phyloP scores from a whole-genome alignment of 2,888 invertebrate species.

The Peribatodes rhomboidaria region DNA sequence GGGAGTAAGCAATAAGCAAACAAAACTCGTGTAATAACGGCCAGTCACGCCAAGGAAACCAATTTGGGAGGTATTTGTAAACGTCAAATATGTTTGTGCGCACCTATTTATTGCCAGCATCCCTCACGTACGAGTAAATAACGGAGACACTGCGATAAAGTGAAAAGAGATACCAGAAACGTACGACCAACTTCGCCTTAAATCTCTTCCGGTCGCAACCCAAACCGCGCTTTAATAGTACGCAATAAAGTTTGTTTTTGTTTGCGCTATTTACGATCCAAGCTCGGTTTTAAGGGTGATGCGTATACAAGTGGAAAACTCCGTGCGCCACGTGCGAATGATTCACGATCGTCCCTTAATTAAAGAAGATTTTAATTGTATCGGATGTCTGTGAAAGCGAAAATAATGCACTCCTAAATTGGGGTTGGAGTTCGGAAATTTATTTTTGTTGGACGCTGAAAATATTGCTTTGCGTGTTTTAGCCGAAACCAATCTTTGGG shows the following conservation, averaged over 20 bases:
- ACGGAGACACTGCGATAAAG: conserved; percentile 84
- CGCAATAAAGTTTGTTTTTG: conserved; percentile 66
- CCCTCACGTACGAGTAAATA: conserved; percentile 86
- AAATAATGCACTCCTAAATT: conserved; percentile 87
- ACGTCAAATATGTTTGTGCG: conserved; percentile 85
- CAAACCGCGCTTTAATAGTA: conserved; percentile 61
- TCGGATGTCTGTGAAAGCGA: conserved; percentile 86
- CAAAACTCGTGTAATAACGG: conserved; percentile 78
- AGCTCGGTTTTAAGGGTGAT: conserved; percentile 66
- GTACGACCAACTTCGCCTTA: conserved; percentile 68
- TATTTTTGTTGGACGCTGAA: conserved; percentile 75
- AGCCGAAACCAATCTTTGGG: conserved; percentile 60
- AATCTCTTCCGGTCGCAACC: conserved; percentile 54
- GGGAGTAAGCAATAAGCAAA: conserved; percentile 73
- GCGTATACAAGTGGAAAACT: conserved; percentile 84
- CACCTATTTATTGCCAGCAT: conserved; percentile 85
- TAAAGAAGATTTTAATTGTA: conserved; percentile 88
- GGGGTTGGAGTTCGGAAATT: conserved; percentile 81
- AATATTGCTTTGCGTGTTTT: conserved; percentile 80
- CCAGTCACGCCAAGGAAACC: conserved; percentile 82
- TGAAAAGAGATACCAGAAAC: conserved; percentile 83
- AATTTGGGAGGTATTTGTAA: conserved; percentile 84
- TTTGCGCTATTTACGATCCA: conserved; percentile 55
- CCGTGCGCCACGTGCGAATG: conserved; percentile 87
- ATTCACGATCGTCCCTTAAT: conserved; percentile 86